These are phyloP conservation scores for Scolopax bukidnonensis DNA, from an alignment of 2,797 vertebrate genomes.

Conservation along the genomic window DNA sequence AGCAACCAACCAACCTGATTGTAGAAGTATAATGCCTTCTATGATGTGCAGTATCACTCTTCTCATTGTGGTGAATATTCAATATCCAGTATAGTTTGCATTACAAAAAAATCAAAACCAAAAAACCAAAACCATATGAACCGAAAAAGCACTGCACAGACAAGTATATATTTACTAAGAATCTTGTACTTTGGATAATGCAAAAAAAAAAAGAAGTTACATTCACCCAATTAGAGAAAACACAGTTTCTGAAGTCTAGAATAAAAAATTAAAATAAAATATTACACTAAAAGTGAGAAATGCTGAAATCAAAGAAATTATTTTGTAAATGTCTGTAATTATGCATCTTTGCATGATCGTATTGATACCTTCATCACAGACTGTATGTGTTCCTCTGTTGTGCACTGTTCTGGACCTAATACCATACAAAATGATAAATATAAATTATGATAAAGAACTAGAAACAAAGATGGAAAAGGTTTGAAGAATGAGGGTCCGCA, in stretches of 20 bases:
- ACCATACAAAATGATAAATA: slow-evolving; percentile 11
- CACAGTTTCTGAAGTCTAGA: background rate
- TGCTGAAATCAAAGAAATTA: background rate
- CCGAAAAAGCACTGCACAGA: background rate
- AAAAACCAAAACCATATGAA: background rate
- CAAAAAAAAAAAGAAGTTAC: background rate
- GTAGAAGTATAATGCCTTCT: background rate
- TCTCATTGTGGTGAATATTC: background rate
- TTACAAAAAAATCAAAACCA: background rate
- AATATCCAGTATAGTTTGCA: background rate
- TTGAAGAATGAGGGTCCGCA: slow-evolving; percentile 26
- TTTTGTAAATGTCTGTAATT: background rate
- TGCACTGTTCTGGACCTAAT: background rate
- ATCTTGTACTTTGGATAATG: background rate
- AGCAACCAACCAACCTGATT: background rate
- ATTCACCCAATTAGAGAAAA: background rate
- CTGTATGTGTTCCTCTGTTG: background rate
- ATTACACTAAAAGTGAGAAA: background rate
- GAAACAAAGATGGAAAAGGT: background rate
- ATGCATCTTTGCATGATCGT: fast-evolving
- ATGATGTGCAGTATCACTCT: background rate
- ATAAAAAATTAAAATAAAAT: background rate
- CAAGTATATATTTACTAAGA: background rate
- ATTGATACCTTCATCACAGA: background rate
- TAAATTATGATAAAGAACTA: slow-evolving; percentile 4